Evolutionary conservation across 2,888 invertebrate species (phyloP).

Genomic region (Leptinotarsa haldemani): DNA sequence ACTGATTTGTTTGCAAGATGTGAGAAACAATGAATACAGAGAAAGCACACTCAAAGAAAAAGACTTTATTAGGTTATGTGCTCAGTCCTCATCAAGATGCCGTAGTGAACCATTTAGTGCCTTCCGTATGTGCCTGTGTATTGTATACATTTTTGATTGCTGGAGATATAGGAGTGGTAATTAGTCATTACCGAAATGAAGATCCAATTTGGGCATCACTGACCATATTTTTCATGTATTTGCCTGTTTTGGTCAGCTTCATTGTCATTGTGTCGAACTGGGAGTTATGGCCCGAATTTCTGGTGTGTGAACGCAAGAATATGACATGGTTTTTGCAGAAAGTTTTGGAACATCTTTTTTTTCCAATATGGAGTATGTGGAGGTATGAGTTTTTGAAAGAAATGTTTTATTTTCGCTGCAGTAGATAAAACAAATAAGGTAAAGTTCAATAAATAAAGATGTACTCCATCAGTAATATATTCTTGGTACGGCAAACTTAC

Average conservation of each 20-base stretch:
- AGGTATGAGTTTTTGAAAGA: constrained; percentile 65
- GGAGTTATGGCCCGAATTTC: constrained; percentile 70
- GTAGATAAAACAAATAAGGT: too few species aligned
- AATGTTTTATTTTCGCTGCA: neutral
- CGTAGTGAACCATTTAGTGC: constrained; percentile 69
- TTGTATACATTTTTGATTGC: constrained; percentile 77
- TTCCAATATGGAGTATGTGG: constrained; percentile 74
- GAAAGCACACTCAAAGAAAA: constrained; percentile 36
- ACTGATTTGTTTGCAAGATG: constrained; percentile 24
- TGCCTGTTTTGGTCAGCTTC: constrained; percentile 72
- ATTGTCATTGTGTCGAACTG: constrained; percentile 72
- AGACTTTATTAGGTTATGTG: constrained; percentile 59
- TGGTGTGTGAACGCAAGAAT: constrained; percentile 66
- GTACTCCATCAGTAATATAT: too few species aligned
- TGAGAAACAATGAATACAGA: constrained; percentile 38
- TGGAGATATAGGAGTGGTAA: constrained; percentile 75
- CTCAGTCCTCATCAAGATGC: constrained; percentile 66
- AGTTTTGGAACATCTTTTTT: constrained; percentile 68
- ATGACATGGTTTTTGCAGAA: constrained; percentile 67
- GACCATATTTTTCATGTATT: constrained; percentile 66
- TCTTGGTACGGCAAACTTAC: too few species aligned
- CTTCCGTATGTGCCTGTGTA: constrained; percentile 70
- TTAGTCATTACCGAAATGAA: constrained; percentile 73
- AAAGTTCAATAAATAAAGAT: too few species aligned
- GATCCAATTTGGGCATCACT: constrained; percentile 68